These are phyloP conservation scores for Athetis lepigone DNA, from an alignment of 2,888 invertebrate species.

Conservation along the genomic window DNA sequence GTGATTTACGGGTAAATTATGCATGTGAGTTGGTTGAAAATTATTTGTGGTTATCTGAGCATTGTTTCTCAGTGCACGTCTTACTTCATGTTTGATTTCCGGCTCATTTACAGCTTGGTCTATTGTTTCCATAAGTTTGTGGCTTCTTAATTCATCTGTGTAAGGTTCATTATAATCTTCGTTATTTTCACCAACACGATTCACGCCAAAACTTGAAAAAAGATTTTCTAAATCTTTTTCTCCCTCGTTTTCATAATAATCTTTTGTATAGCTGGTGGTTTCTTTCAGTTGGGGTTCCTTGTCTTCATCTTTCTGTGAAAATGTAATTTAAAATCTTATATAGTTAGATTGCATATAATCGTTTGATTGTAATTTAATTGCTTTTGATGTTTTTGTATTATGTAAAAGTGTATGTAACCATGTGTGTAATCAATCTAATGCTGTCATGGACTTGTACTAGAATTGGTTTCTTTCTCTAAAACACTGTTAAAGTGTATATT, in stretches of 20 bases:
- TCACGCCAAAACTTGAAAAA: not conserved
- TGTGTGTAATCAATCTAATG: too few species aligned
- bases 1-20: not conserved
- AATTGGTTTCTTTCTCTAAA: too few species aligned
- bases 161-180: not conserved
- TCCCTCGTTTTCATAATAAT: slow-evolving; percentile 37
- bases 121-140: slow-evolving; percentile 11
- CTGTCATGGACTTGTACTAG: too few species aligned
- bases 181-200: not conserved
- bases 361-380: not conserved
- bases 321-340: not conserved
- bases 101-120: slow-evolving; percentile 6
- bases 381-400: too few species aligned
- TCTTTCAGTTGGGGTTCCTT: not conserved
- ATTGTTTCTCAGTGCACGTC: not conserved
- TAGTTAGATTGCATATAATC: not conserved
- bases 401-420: too few species aligned
- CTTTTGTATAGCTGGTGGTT: not conserved
- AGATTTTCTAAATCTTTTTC: slow-evolving; percentile 28
- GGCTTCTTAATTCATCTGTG: not conserved
- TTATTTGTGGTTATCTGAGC: not conserved
- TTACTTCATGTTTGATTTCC: not conserved
- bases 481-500: too few species aligned
- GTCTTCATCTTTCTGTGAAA: slow-evolving; percentile 43
- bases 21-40: not conserved